Conservation (phyloP, 2,888 invertebrate species). For the Dynastes tityus region DNA sequence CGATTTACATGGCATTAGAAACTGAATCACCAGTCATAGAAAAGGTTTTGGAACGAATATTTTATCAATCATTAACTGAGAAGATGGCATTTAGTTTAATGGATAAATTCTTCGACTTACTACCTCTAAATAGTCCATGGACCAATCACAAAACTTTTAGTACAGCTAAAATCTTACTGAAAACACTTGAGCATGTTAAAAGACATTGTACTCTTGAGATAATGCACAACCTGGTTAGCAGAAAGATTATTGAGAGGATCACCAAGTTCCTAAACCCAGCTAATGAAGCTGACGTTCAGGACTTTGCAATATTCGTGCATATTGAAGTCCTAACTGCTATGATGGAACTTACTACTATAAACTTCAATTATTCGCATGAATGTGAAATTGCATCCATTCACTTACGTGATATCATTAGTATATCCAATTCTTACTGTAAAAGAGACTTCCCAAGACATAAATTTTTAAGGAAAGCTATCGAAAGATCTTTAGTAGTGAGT, state of each 20-base stretch:
- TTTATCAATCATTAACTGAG: not conserved
- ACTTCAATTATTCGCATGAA: not conserved
- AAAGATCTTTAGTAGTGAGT: conserved; percentile 9
- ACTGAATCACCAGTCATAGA: conserved; percentile 4
- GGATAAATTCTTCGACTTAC: conserved; percentile 7
- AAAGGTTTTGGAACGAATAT: not conserved
- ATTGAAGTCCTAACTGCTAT: not conserved
- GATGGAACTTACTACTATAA: not conserved
- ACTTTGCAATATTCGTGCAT: not conserved
- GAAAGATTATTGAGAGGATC: not conserved
- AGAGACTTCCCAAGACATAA: not conserved
- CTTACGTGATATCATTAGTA: not conserved
- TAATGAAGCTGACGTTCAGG: not conserved
- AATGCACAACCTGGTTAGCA: not conserved
- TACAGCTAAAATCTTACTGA: not conserved
- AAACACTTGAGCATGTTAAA: not conserved
- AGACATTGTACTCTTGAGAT: not conserved
- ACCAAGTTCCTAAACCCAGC: not conserved
- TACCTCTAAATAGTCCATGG: not conserved
- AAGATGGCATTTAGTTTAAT: not conserved
- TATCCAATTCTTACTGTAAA: not conserved
- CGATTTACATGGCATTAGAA: not conserved
- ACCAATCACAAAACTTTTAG: not conserved
- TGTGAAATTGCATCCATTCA: not conserved
- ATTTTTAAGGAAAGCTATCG: conserved; percentile 9